Base-by-base conservation (phyloP, 2,888 invertebrate genomes). In the Amphipyra tragopoginis region DNA sequence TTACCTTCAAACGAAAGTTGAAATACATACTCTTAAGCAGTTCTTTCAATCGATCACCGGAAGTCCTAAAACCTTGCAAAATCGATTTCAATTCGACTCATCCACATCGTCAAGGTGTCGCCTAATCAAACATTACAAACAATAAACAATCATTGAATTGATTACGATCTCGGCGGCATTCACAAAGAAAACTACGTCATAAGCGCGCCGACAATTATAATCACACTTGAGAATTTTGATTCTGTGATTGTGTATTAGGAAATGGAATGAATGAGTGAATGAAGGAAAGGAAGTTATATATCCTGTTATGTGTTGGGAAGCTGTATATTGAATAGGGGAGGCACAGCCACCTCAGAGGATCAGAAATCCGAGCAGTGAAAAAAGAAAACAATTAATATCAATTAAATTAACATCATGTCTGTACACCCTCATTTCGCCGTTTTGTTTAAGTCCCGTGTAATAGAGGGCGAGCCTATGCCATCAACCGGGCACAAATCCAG, bases 201-300 rank as follows among this genome's bases (percentile, higher is more conserved):
- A 53, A 40, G 36, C 13, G 44, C 15, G 70, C 87, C 88, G 88
- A 85, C 86, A 84, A 84, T 86, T 62, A 73, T 86, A 80, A 83
- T 89, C 83, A 77, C 80, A 90, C 88, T 90, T 92, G 90, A 91
- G 90, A 90, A 83, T 84, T 85, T 82, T 81, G 83, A 50, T 48
- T 42, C 34, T n/a, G 7, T 34, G 2, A 11, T 21, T 36, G 10
- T 38, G 2, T 8, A n/a, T n/a, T 40, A 45, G 33, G 45, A 45
- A 43, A 15, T 33, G 45, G 38, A 45, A 45, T 13, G n/a, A 45
- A 43, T 21, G 43, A 43, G 5, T 15, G 11, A 21, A 11, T 15
- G 14, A 13, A 33, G n/a, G 15, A n/a, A 44, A 13, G 26, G 68
- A 65, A 67, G 65, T 57, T 11, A 3, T 33, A 4, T 38, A 50